Evolutionary conservation across 1,140 invertebrate species (phyloP).

Genomic region (Coptotermes formosanus): DNA sequence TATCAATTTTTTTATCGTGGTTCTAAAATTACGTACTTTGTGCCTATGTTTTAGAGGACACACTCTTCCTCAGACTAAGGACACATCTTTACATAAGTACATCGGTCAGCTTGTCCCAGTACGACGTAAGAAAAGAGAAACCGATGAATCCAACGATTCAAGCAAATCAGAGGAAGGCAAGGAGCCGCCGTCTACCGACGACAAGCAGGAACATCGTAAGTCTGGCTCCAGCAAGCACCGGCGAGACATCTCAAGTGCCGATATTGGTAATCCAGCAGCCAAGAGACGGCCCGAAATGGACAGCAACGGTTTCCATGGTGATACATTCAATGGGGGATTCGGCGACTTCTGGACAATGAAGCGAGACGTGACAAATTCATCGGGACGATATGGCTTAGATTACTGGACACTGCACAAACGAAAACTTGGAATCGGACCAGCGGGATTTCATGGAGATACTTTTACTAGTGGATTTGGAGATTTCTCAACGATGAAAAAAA

Average conservation of each 20-base stretch:
- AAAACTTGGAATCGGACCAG: constrained; percentile 31
- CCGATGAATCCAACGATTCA: background rate
- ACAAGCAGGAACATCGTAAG: background rate
- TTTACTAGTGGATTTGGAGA: constrained; percentile 45
- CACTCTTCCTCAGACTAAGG: background rate
- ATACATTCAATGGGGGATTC: constrained; percentile 46
- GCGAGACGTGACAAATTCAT: constrained; percentile 36
- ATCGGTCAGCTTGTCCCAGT: background rate
- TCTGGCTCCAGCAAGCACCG: constrained; percentile 29
- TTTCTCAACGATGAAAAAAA: constrained; percentile 40
- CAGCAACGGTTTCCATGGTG: constrained; percentile 42
- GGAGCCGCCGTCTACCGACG: background rate
- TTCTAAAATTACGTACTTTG: background rate
- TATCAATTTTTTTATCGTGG: too few relatives aligned
- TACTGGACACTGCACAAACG: constrained; percentile 24
- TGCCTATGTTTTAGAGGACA: background rate
- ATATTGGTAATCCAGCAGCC: constrained; percentile 45
- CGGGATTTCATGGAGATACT: constrained; percentile 42
- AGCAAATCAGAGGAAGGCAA: background rate
- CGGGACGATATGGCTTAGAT: background rate
- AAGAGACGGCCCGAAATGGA: constrained; percentile 18
- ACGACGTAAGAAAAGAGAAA: background rate
- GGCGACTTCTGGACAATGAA: constrained; percentile 49
- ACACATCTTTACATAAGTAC: background rate
- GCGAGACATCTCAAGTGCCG: constrained; percentile 46